Evolutionary conservation across 2,888 invertebrate genomes (phyloP), one percentile per base, ranked within the genome.

Genomic region (Amphipoea oculea): DNA sequence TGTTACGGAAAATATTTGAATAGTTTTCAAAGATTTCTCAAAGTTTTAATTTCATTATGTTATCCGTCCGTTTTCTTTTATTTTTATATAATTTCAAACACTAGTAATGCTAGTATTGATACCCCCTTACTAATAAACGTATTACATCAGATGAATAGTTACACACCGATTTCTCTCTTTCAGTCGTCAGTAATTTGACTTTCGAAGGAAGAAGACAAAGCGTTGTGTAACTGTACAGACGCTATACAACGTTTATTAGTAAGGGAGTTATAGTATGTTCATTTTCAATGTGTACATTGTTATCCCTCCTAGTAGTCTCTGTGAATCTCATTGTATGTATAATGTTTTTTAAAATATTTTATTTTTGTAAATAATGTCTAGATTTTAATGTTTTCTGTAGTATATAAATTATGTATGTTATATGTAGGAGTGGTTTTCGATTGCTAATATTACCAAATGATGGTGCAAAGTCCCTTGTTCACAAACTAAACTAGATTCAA

Each of bases 51-150:
- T 78, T 68, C 23, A 23, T 51, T 69, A 45, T 36, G 42, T 51
- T 60, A 45, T 76, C 84, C 84, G 82, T 84, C 84, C 80, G 36
- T 51, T 42, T 40, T 71, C 23, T 79, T 78, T 40, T n/a, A n/a
- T 36, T 62, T 0, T 14, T 36, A 29, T 29, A 23, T 20, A 0
- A 40, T 60, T 57, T 48, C 1, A 5, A n/a, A 74, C 17, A 17
- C 12, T 54, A 45, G 12, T 17, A 12, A 48, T 20, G 23, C 3
- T 23, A 9, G 1, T 57, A 60, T n/a, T 36, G 36, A 36, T n/a
- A 36, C 36, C 36, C 36, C 36, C 36, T 36, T 36, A 36, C 36
- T 36, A 36, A 36, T 36, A 36, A 36, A 36, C 36, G 36, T 36
- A 36, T 36, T 36, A 36, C 2, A 36, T 2, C 36, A 36, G 36